Percentiles rank a stretch among this genome's conserved stretches.
phyloP scores from a whole-genome alignment of 37 sponge, comb jelly and placozoan genomes.

The Axinella damicornis region DNA sequence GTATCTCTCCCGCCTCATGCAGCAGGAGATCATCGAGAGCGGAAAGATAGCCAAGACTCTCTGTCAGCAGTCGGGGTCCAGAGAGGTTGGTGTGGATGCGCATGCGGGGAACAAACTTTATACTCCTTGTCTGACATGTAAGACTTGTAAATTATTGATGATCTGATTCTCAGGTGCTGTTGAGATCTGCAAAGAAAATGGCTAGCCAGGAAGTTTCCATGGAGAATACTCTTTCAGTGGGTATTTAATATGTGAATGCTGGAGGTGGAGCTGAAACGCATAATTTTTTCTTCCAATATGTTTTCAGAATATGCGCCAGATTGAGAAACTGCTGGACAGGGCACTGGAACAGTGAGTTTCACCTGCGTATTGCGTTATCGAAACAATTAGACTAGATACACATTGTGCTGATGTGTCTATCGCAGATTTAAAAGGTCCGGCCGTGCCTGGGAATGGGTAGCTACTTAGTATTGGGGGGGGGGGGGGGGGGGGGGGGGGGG shows the following conservation, averaged over 20 bases:
- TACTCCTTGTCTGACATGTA: no score
- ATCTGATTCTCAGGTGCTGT: conserved; percentile 40
- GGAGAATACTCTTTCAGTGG: conserved; percentile 56
- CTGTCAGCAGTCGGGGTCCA: conserved; percentile 47
- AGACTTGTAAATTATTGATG: no score
- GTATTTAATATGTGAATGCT: no score
- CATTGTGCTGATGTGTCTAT: no score
- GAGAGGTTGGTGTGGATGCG: conserved; percentile 47
- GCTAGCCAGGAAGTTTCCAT: conserved; percentile 47
- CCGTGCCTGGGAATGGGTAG: no score
- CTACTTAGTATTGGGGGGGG: no score
- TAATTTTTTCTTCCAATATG: neutral
- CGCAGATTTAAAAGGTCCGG: no score
- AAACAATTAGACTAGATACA: no score
- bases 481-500: no score
- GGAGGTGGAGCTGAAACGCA: no score
- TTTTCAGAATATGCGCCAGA: conserved; percentile 40
- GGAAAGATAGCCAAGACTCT: conserved; percentile 39
- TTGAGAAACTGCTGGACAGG: conserved; percentile 44
- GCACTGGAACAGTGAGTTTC: conserved; percentile 39
- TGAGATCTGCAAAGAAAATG: conserved; percentile 60
- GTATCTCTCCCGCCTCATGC: conserved; percentile 6
- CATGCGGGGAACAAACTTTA: neutral
- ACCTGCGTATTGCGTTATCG: no score
- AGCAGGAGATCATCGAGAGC: conserved; percentile 41